Conservation (phyloP, 2,888 invertebrate genomes). For the Ctenicera cuprea region DNA sequence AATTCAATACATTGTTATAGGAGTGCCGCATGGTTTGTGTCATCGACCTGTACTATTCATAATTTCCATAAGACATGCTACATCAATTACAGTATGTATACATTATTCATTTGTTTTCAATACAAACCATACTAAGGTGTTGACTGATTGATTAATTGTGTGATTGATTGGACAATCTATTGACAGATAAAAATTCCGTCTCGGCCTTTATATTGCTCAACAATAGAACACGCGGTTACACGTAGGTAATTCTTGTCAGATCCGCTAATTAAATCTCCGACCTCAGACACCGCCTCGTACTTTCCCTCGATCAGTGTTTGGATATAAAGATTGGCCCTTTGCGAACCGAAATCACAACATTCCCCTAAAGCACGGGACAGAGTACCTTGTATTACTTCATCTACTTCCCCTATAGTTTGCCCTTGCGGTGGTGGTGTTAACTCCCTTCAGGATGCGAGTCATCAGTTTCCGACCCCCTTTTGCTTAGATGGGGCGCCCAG, state of each 20-base stretch:
- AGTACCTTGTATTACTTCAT: constrained; percentile 50
- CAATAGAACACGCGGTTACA: neutral
- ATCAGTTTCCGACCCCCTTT: constrained; percentile 53
- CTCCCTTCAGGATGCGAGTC: constrained; percentile 56
- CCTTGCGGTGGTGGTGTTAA: constrained; percentile 57
- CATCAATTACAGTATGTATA: neutral
- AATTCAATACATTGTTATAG: neutral
- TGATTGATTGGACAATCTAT: neutral
- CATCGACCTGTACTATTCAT: constrained; percentile 12
- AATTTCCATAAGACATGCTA: neutral
- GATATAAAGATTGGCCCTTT: constrained; percentile 22
- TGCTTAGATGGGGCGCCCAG: constrained; percentile 48
- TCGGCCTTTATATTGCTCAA: neutral
- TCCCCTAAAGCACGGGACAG: constrained; percentile 36
- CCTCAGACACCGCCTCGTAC: constrained; percentile 15
- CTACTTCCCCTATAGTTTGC: constrained; percentile 50
- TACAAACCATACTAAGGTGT: neutral
- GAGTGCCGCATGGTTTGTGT: neutral
- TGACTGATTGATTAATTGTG: neutral
- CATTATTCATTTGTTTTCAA: neutral
- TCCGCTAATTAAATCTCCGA: constrained; percentile 30
- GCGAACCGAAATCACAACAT: constrained; percentile 47
- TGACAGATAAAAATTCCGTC: neutral
- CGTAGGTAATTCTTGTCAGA: neutral
- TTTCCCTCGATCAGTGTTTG: constrained; percentile 35